Conservation (phyloP, 2,113 vertebrate genomes). For the Hemiscyllium ocellatum region DNA sequence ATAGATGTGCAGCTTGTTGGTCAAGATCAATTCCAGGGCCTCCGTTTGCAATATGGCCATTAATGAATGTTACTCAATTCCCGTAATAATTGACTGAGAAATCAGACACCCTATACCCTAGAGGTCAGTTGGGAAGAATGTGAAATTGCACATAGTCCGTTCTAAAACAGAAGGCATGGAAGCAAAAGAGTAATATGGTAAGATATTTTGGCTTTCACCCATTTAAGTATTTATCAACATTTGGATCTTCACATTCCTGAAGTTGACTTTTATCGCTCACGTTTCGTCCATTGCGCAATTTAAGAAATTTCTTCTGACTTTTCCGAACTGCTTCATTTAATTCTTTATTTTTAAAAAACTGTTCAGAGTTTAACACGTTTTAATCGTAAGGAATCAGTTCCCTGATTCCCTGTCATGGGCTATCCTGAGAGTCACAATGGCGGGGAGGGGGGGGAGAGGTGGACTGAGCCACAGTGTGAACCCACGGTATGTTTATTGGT, state of each 20-base stretch:
- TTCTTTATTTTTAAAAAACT: background rate
- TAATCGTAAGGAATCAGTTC: background rate
- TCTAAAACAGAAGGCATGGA: background rate
- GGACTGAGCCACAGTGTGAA: background rate
- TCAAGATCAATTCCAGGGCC: background rate
- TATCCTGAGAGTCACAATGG: background rate
- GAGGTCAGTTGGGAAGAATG: background rate
- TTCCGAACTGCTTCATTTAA: background rate
- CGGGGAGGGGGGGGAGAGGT: no score
- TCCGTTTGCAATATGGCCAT: background rate
- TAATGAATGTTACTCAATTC: background rate
- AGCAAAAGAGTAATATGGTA: background rate
- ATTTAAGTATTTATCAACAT: background rate
- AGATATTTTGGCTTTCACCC: background rate
- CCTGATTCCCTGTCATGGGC: background rate
- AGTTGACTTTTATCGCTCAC: background rate
- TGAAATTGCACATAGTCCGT: background rate
- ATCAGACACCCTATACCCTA: background rate
- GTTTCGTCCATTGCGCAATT: background rate
- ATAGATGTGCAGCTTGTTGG: background rate
- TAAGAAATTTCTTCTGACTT: background rate
- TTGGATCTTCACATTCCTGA: background rate
- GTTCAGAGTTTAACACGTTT: background rate
- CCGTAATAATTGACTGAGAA: background rate
- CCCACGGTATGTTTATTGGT: background rate